phyloP scores from a whole-genome alignment of 1,140 invertebrate species.

The Orius laevigatus region DNA sequence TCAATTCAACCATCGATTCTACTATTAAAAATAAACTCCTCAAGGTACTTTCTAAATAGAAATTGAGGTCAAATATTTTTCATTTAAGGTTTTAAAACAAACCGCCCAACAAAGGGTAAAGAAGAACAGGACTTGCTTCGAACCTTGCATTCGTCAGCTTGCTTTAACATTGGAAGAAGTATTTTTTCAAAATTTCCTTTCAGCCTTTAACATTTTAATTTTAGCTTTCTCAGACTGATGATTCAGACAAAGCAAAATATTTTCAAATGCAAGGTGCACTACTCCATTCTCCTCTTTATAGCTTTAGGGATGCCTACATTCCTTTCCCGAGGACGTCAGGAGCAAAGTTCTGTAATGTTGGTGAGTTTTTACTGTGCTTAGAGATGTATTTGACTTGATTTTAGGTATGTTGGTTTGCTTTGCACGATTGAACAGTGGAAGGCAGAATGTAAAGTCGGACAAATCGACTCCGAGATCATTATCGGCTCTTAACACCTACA shows the following conservation, averaged over 20 bases:
- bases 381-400: constrained; percentile 7
- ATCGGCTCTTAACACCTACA: constrained; percentile 42
- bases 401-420: constrained; percentile 64
- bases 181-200: constrained; percentile 7
- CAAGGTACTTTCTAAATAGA: constrained; percentile 30
- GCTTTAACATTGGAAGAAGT: constrained; percentile 44
- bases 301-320: constrained; percentile 60
- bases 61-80: constrained; percentile 10
- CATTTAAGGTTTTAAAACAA: constrained; percentile 41
- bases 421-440: constrained; percentile 56
- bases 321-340: constrained; percentile 88
- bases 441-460: constrained; percentile 48
- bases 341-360: constrained; percentile 77
- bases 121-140: constrained; percentile 61
- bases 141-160: constrained; percentile 60
- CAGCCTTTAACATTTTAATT: constrained; percentile 5
- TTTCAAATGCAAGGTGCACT: constrained; percentile 25
- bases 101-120: constrained; percentile 55
- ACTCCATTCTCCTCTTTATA: constrained; percentile 26
- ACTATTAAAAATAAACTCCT: constrained; percentile 39
- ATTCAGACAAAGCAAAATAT: constrained; percentile 27
- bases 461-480: constrained; percentile 57
- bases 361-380: constrained; percentile 26
- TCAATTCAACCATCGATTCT: constrained; percentile 42
- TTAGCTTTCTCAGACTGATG: constrained; percentile 30